Evolutionary conservation across 1,140 invertebrate genomes (phyloP).

Genomic region (Argopecten irradians): DNA sequence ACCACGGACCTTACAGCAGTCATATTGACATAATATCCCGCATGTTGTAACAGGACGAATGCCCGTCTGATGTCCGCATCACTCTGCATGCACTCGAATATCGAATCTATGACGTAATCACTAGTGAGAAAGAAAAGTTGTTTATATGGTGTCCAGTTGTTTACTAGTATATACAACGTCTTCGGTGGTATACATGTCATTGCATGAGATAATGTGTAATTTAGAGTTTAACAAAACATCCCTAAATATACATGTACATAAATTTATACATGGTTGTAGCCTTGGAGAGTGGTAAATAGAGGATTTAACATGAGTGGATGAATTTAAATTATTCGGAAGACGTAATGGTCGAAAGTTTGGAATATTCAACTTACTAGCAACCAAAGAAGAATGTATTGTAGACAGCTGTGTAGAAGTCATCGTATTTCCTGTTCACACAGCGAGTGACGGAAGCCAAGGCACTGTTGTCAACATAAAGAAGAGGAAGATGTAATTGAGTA

Average conservation of each 20-base stretch:
- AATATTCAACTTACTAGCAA: not conserved
- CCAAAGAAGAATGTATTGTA: not conserved
- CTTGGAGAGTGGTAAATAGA: too few relatives aligned
- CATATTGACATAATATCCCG: not conserved
- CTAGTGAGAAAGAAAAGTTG: not conserved
- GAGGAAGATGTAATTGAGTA: too few relatives aligned
- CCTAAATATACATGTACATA: too few relatives aligned
- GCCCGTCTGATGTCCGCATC: not conserved
- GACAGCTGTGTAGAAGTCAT: not conserved
- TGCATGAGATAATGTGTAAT: too few relatives aligned
- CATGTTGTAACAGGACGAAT: not conserved
- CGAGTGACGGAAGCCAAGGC: not conserved
- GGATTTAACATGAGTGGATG: too few relatives aligned
- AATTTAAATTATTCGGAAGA: too few relatives aligned
- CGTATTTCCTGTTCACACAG: not conserved
- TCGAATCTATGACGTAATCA: not conserved
- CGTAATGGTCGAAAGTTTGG: too few relatives aligned
- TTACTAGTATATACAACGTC: too few relatives aligned
- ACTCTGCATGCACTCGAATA: not conserved
- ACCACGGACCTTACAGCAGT: not conserved
- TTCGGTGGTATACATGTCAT: too few relatives aligned
- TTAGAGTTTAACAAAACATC: too few relatives aligned
- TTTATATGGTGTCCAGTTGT: too few relatives aligned
- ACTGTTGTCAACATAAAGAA: not conserved
- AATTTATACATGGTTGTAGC: too few relatives aligned